phyloP scores from a whole-genome alignment of 1,140 invertebrate species.

The Polypedilum vanderplanki region DNA sequence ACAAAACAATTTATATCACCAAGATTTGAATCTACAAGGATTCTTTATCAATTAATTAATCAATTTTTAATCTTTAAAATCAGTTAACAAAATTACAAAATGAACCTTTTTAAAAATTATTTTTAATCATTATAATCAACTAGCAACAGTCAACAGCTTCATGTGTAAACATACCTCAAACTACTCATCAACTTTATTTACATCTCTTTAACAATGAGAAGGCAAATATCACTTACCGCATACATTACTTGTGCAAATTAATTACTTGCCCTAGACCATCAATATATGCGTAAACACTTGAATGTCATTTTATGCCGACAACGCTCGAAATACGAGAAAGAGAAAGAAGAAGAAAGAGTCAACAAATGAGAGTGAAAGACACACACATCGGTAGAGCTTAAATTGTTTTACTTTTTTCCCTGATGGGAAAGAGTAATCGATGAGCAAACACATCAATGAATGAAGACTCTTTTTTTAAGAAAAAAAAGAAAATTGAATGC shows the following conservation, averaged over 20 bases:
- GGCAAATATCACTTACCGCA: background rate
- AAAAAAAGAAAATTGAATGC: background rate
- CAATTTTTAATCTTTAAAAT: no score
- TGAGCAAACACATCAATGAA: slow-evolving; percentile 8
- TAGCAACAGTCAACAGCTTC: background rate
- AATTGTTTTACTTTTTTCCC: background rate
- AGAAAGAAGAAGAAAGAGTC: background rate
- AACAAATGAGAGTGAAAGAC: background rate
- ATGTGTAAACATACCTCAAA: background rate
- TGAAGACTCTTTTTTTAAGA: background rate
- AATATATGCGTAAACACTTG: background rate
- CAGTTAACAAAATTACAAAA: no score
- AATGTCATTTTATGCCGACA: slow-evolving; percentile 17
- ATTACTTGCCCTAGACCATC: background rate
- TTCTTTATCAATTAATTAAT: no score
- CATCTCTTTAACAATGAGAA: background rate
- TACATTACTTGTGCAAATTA: slow-evolving; percentile 18
- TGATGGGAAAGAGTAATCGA: slow-evolving; percentile 4
- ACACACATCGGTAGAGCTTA: background rate
- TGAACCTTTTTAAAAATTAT: no score
- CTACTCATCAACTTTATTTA: no score
- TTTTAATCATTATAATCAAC: no score
- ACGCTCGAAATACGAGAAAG: background rate
- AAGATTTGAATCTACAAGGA: no score
- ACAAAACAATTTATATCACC: no score